Evolutionary conservation across 2,888 invertebrate genomes (phyloP).

Genomic region (Scaeva pyrastri): DNA sequence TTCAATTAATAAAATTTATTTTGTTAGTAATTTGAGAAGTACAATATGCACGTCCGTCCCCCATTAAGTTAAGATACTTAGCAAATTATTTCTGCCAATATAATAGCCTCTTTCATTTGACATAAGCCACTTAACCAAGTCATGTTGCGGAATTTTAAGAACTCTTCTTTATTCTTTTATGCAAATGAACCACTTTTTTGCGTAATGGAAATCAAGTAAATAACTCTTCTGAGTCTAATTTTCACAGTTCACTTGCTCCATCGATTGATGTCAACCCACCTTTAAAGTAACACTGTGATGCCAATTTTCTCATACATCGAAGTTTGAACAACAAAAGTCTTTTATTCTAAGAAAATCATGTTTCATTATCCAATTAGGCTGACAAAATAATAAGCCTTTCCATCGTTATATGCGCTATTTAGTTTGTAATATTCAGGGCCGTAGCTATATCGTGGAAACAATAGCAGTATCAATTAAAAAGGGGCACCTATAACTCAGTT

Average conservation of each 20-base stretch:
- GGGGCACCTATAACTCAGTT: no score
- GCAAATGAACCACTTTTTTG: not conserved
- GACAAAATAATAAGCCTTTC: constrained; percentile 6
- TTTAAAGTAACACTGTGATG: constrained; percentile 8
- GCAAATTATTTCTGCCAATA: no score
- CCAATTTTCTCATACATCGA: constrained; percentile 19
- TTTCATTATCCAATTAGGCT: constrained; percentile 63
- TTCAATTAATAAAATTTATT: no score
- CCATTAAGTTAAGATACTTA: no score
- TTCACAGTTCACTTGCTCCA: constrained; percentile 28
- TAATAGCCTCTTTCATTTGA: no score
- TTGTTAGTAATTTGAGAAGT: no score
- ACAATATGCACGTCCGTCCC: no score
- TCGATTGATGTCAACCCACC: constrained; percentile 49
- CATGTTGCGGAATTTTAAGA: not conserved
- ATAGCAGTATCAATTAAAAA: no score
- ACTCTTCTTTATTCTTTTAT: not conserved
- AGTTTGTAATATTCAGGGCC: no score
- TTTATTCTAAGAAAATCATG: constrained; percentile 23
- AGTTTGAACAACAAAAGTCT: constrained; percentile 44
- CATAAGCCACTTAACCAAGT: not conserved
- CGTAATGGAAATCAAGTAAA: not conserved
- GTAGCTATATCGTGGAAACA: no score
- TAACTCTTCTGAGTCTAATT: not conserved
- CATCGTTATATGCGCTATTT: no score